A percentile compares a stretch with the other conserved stretches of the same genome.
Conservation (phyloP, 1,140 invertebrate species). For the Nasonia longicornis region DNA sequence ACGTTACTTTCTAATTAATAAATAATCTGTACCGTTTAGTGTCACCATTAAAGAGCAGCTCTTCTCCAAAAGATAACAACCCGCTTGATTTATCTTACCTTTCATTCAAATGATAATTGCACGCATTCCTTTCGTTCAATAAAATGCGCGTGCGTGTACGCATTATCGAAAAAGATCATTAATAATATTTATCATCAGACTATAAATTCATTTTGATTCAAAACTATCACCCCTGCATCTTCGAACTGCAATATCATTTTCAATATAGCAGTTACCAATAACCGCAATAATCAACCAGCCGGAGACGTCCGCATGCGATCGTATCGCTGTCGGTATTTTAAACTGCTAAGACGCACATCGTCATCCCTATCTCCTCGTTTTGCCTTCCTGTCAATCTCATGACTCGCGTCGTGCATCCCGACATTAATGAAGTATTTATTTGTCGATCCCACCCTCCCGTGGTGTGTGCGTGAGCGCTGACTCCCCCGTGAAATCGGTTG, state of each 20-base stretch:
- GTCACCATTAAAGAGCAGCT: no score
- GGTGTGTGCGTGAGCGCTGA: not conserved
- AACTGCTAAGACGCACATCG: not conserved
- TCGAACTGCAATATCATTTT: not conserved
- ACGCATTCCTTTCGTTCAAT: not conserved
- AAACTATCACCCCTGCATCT: not conserved
- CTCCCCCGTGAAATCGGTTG: constrained; percentile 50
- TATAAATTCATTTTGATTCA: not conserved
- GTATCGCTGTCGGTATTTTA: not conserved
- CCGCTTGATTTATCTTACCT: no score
- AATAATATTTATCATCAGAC: not conserved
- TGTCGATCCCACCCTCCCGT: not conserved
- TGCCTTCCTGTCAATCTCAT: constrained; percentile 22
- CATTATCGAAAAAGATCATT: not conserved
- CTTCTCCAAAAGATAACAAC: no score
- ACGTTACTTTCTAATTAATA: no score
- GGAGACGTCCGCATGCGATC: not conserved
- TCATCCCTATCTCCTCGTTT: not conserved
- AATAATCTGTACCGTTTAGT: no score
- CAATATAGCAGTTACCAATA: not conserved
- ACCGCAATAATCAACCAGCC: not conserved
- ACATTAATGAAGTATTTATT: constrained; percentile 36
- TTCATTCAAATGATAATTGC: no score
- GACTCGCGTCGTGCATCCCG: not conserved
- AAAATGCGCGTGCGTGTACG: not conserved